Percentiles rank a stretch among this genome's conserved stretches.
Evolutionary conservation across 2,888 invertebrate genomes (phyloP).

Genomic region (Cheilosia pagana): DNA sequence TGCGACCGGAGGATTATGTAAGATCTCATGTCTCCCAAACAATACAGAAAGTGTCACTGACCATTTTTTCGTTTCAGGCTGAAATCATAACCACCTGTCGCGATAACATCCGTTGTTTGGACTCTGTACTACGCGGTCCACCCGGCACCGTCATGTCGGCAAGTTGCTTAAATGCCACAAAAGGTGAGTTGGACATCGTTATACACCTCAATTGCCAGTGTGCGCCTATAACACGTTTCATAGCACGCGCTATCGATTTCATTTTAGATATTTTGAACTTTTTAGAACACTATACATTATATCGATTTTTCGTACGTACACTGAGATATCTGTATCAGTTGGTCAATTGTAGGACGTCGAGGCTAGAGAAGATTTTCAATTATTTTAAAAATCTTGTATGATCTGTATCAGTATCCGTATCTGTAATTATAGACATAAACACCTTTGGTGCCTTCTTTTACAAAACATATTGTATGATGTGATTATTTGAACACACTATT

Average conservation of each 20-base stretch:
- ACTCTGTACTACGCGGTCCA: conserved; percentile 86
- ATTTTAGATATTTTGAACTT: conserved; percentile 81
- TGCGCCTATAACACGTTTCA: conserved; percentile 83
- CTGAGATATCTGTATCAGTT: conserved; percentile 79
- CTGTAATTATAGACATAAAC: conserved; percentile 71
- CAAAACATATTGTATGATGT: conserved; percentile 51
- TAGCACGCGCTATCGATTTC: conserved; percentile 82
- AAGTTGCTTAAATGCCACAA: conserved; percentile 85
- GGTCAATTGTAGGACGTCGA: conserved; percentile 77
- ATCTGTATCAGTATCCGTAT: conserved; percentile 23
- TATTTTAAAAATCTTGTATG: conserved; percentile 63
- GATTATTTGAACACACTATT: conserved; percentile 6
- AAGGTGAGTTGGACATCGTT: conserved; percentile 84
- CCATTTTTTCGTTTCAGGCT: conserved; percentile 85
- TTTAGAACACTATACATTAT: conserved; percentile 81
- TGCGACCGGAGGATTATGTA: conserved; percentile 84
- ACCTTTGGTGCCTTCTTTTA: conserved; percentile 70
- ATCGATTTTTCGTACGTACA: conserved; percentile 80
- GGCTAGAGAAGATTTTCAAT: conserved; percentile 65
- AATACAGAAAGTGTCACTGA: not conserved
- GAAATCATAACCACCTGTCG: conserved; percentile 93
- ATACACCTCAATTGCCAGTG: conserved; percentile 81
- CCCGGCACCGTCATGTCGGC: conserved; percentile 84
- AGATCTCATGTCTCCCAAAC: conserved; percentile 73
- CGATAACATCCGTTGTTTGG: conserved; percentile 93